Evolutionary conservation across 1,140 invertebrate genomes (phyloP), one percentile per base, ranked within the genome.

Genomic region (Camponotus pennsylvanicus): DNA sequence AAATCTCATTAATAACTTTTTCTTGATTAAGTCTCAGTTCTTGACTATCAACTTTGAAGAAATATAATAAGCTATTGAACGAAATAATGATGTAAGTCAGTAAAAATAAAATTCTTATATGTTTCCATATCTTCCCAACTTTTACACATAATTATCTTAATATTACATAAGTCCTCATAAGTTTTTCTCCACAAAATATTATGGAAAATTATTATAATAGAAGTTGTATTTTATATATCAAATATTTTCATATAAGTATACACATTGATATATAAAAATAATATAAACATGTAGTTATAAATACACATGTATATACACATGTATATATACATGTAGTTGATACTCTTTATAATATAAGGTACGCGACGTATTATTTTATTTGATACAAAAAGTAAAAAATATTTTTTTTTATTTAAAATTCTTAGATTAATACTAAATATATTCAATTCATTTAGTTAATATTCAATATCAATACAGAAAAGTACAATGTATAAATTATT

Each of bases 331-430:
- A 49, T 49, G 13, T 49, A 49, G 52, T 40, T 82, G 45, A 52
- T 52, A 15, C 15, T 15, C 13, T 15, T 15, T 3, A 52, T 52
- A 52, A 15, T 52, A 15, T 52, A 8, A 49, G 45, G 9, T 45
- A 45, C 8, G 27, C 27, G 27, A 49, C 11, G 49, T 37, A 52
- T 52, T 80, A 79, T 67, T 67, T 13, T 27, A 55, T 78, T 66
- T 21, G 8, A 59, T n/a, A 77, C 5, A 42, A 45, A 64, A 32
- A 64, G 6, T 57, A 78, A 42, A 8, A 52, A 73, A 42, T 6
- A 75, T 18, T 64, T 45, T 13, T 63, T 18, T 66, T 8, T 40
- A 32, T 32, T 32, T 49, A 49, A 27, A 27, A 78, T 9, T 61
- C 40, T n/a, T 13, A 18, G 6, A 75, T 59, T 75, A 59, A 27